Conservation (phyloP, 2,113 vertebrate species). For the Anguilla japonica region DNA sequence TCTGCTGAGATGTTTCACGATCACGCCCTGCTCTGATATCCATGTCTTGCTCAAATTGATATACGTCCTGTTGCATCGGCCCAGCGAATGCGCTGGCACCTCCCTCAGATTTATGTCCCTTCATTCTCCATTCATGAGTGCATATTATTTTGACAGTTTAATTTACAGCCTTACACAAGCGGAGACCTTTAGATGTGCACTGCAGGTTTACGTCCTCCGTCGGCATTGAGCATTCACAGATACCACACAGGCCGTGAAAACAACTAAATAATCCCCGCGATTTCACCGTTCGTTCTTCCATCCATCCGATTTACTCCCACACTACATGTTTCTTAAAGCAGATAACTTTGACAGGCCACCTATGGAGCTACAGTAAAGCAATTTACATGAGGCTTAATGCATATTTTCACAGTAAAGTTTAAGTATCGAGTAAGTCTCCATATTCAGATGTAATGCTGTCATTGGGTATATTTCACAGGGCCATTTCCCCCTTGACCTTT, state of each 20-base stretch:
- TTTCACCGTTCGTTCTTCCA: not conserved
- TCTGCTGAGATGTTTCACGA: not conserved
- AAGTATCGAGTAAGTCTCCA: not conserved
- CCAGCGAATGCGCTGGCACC: not conserved
- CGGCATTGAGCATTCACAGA: not conserved
- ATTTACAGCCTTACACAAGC: not conserved
- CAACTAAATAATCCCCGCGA: not conserved
- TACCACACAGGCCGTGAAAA: not conserved
- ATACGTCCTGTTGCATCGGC: not conserved
- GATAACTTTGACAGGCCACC: not conserved
- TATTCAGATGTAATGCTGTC: not conserved
- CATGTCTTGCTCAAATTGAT: not conserved
- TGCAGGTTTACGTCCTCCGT: not conserved
- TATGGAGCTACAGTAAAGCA: not conserved
- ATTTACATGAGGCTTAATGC: not conserved
- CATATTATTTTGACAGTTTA: conserved; percentile 9
- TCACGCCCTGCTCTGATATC: not conserved
- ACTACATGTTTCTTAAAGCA: not conserved
- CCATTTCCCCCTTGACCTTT: conserved; percentile 9
- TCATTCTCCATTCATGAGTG: conserved; percentile 5
- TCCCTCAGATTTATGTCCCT: not conserved
- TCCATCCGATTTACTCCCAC: not conserved
- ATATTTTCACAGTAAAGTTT: not conserved
- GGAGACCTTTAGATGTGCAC: not conserved
- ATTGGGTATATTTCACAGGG: not conserved